phyloP scores from a whole-genome alignment of 1,140 invertebrate genomes.

The Uloborus diversus region DNA sequence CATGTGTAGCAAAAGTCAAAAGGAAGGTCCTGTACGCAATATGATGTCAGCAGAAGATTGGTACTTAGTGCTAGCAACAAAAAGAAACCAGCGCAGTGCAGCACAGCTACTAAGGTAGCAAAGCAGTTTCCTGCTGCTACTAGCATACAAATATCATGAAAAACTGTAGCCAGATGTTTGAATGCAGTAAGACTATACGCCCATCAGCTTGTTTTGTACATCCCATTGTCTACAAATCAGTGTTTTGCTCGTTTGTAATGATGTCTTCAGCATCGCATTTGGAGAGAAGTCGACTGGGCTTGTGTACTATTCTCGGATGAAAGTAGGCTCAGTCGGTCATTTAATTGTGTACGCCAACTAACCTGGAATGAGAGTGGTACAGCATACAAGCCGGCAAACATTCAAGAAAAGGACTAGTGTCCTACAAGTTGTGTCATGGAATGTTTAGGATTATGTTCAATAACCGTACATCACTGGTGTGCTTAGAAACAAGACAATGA shows the following conservation, averaged over 20 bases:
- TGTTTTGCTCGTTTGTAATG: background rate
- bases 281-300: background rate
- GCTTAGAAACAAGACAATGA: too few species aligned
- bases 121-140: background rate
- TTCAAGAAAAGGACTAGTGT: background rate
- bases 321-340: background rate
- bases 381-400: background rate
- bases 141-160: background rate
- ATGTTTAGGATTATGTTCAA: background rate
- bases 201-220: background rate
- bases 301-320: background rate
- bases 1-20: background rate
- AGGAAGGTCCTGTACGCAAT: background rate
- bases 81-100: background rate
- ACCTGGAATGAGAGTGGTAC: background rate
- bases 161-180: background rate
- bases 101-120: background rate
- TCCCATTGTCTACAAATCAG: background rate
- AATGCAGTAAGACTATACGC: background rate
- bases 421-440: background rate
- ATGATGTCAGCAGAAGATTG: background rate
- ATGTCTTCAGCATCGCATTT: background rate
- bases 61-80: background rate
- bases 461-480: background rate
- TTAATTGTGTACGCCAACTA: background rate